Conservation (phyloP, 2,113 vertebrate genomes). For the Zapornia atra region DNA sequence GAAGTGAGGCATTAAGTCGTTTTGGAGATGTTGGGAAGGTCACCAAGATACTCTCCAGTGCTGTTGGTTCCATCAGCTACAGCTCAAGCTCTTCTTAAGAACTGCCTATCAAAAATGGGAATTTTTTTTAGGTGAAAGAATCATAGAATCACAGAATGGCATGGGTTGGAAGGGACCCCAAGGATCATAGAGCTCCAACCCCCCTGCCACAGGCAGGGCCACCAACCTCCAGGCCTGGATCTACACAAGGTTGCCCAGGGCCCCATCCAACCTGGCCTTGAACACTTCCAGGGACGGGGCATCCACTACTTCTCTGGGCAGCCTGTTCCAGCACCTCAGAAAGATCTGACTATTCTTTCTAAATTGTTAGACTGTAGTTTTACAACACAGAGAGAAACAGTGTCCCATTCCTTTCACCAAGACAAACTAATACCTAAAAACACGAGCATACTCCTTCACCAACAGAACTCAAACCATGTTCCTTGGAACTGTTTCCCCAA, state of each 20-base stretch:
- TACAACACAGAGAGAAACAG: neutral
- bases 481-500: neutral
- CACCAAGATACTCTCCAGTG: neutral
- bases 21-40: neutral
- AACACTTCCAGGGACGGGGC: no score
- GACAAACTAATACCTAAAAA: neutral
- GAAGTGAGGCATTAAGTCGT: neutral
- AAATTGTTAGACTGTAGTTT: neutral
- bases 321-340: no score
- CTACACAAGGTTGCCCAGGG: no score
- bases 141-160: no score
- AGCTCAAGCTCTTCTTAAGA: constrained; percentile 11
- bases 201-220: no score
- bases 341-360: neutral
- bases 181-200: no score
- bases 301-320: no score
- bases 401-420: neutral
- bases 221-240: no score
- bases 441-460: neutral
- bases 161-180: no score
- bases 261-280: no score
- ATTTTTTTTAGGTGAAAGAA: neutral
- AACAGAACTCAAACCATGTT: neutral
- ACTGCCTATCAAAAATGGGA: neutral
- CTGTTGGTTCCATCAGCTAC: neutral